phyloP scores from a whole-genome alignment of 1,140 invertebrate genomes.

The Papilio polyxenes region DNA sequence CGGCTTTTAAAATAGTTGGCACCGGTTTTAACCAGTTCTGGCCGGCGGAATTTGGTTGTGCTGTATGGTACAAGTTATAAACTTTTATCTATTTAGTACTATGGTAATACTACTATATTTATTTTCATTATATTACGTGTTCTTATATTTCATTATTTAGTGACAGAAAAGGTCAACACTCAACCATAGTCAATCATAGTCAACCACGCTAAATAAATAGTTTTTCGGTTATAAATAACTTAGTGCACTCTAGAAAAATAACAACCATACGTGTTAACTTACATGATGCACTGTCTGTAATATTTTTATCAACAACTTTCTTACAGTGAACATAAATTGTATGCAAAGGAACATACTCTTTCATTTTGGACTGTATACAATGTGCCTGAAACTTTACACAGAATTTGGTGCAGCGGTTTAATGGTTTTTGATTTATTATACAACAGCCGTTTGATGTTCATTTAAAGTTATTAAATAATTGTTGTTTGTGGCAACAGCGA shows the following conservation, averaged over 20 bases:
- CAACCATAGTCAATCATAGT: no score
- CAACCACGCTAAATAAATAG: no score
- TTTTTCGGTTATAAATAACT: no score
- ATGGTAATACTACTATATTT: background rate
- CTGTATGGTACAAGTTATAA: slow-evolving; percentile 49
- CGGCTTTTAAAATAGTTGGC: slow-evolving; percentile 60
- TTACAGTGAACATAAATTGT: background rate
- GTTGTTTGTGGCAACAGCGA: slow-evolving; percentile 36
- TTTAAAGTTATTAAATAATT: slow-evolving; percentile 41
- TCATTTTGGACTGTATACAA: background rate
- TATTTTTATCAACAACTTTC: background rate
- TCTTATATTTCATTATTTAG: no score
- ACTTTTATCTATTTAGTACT: slow-evolving; percentile 6
- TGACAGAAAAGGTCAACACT: no score
- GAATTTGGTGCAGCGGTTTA: slow-evolving; percentile 57
- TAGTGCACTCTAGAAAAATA: no score
- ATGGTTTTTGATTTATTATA: slow-evolving; percentile 62
- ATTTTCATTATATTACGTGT: background rate
- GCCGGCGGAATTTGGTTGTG: slow-evolving; percentile 47
- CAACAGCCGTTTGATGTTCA: slow-evolving; percentile 43
- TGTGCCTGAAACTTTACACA: slow-evolving; percentile 48
- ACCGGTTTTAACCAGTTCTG: slow-evolving; percentile 50
- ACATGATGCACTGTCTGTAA: no score
- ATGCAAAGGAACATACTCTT: background rate
- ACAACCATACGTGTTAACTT: no score